Base-by-base conservation (phyloP, 2,797 vertebrate genomes). In the Pelodytes ibericus region DNA sequence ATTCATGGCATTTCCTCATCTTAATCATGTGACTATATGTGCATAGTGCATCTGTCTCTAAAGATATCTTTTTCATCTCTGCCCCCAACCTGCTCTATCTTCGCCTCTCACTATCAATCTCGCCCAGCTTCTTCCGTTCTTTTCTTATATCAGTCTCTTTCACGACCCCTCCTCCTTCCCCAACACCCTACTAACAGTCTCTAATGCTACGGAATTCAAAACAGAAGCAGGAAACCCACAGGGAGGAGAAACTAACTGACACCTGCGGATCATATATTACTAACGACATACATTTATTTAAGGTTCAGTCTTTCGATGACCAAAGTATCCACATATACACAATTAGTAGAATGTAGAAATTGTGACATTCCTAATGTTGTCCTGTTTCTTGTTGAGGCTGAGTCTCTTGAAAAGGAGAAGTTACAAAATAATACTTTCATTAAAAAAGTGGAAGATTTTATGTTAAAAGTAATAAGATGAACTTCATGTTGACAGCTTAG, bases 191-290 rank as follows among this genome's bases (percentile, higher is more conserved):
- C 53, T 10, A n/a, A 5, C n/a, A 29, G 27, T 41, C 16, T 18
- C 18, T 3, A 27, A 9, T 27, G 29, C 60, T 49, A 66, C 69
- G 66, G 72, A 69, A 77, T 53, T 8, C n/a, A 26, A 66, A 66
- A 49, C 30, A 49, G 75, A 71, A 60, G 56, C 63, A 29, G 75
- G 69, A 77, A 77, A 72, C 75, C 75, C 75, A 66, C 26, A 20
- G 77, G 65, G 41, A 39, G 22, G 72, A n/a, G 56, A 49, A 30
- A 56, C 49, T 41, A 69, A 71, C 60, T 33, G 60, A 49, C 68
- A 77, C 75, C 75, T 77, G 75, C 75, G 22, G 26, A 24, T 31
- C 20, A 64, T 44, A n/a, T n/a, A n/a, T n/a, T n/a, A n/a, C n/a
- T n/a, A n/a, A n/a, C n/a, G n/a, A n/a, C n/a, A n/a, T n/a, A n/a